Conservation (phyloP, 2,113 vertebrate species). For the Potamarius usumacintae region DNA sequence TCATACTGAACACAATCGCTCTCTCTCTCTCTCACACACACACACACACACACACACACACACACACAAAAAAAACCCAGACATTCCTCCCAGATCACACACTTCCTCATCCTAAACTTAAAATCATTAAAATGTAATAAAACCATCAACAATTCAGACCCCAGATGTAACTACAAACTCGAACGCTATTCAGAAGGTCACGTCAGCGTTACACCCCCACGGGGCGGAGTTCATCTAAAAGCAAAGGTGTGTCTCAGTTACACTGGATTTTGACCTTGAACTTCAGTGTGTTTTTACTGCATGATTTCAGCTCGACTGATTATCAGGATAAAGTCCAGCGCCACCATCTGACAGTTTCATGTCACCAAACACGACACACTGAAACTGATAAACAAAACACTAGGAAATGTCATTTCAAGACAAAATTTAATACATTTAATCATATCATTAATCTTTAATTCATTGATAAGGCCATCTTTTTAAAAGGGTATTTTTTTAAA, state of each 20-base stretch:
- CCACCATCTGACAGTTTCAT: neutral
- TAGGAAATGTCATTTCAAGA: neutral
- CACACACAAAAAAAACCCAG: slow-evolving; percentile 25
- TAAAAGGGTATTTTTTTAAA: neutral
- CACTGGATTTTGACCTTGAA: neutral
- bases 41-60: slow-evolving; percentile 15
- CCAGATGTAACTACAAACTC: neutral
- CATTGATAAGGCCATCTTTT: neutral
- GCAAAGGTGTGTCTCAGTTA: neutral
- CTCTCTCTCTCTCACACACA: neutral
- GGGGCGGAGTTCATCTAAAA: neutral
- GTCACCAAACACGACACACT: neutral
- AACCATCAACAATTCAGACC: neutral
- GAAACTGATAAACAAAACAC: neutral
- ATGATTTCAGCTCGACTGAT: neutral
- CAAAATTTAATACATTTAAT: neutral
- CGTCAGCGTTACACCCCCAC: no score
- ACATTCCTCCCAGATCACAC: slow-evolving; percentile 53
- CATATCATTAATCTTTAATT: neutral
- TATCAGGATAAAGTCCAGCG: neutral
- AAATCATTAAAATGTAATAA: neutral
- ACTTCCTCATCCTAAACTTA: slow-evolving; percentile 34
- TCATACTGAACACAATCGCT: slow-evolving; percentile 16
- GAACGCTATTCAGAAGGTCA: neutral
- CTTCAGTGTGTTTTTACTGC: neutral